Conservation (phyloP, 2,797 vertebrate genomes). For the Eulemur coronatus region DNA sequence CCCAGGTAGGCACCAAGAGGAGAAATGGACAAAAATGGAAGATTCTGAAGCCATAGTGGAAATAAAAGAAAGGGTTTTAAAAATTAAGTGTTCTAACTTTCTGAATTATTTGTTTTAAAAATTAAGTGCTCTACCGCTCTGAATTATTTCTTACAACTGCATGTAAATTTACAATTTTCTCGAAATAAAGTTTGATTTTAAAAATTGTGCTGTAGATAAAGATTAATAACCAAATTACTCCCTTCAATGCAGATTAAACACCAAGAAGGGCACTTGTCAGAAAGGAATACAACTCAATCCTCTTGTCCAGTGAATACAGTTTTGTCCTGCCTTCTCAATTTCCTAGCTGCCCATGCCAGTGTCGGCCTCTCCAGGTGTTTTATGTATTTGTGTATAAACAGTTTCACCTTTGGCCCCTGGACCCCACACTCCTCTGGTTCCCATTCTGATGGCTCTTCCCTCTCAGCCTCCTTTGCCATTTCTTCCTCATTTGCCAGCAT, state of each 20-base stretch:
- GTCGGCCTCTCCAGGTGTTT: not conserved
- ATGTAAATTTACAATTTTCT: not conserved
- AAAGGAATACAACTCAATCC: not conserved
- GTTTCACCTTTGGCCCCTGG: not conserved
- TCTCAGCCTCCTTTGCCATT: not conserved
- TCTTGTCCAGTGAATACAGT: not conserved
- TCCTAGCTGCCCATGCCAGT: not conserved
- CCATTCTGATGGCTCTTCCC: not conserved
- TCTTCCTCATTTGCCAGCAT: not conserved
- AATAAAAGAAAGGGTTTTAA: not conserved
- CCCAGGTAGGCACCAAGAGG: not conserved
- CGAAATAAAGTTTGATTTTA: conserved; percentile 18
- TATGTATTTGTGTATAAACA: not conserved
- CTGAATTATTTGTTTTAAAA: not conserved
- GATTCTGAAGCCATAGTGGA: not conserved
- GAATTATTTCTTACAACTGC: not conserved
- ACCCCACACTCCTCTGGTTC: no score
- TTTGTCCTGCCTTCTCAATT: not conserved
- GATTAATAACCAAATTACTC: conserved; percentile 2
- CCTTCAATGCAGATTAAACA: not conserved
- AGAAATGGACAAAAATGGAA: not conserved
- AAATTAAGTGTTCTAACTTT: not conserved
- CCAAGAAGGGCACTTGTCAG: not conserved
- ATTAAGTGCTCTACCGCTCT: not conserved
- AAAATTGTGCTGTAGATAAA: not conserved